Evolutionary conservation across 1,140 invertebrate species (phyloP).

Genomic region (Bactericera cockerelli): DNA sequence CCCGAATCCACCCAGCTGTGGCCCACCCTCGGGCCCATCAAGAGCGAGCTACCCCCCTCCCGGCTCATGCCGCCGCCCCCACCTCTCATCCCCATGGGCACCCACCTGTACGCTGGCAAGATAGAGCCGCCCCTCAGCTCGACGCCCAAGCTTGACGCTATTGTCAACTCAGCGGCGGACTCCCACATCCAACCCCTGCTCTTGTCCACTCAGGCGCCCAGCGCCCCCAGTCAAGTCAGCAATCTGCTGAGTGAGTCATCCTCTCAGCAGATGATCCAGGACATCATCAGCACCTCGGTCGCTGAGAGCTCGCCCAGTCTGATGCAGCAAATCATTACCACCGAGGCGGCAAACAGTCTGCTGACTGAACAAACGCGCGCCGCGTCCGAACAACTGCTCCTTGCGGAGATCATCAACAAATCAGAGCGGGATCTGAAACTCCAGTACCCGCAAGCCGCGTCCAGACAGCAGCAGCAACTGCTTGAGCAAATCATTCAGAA

Average conservation of each 20-base stretch:
- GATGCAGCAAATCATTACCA: not conserved
- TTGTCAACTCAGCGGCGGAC: slow-evolving; percentile 45
- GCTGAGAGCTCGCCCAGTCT: not conserved
- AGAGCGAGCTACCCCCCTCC: not conserved
- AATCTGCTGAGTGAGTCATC: not conserved
- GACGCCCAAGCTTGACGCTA: slow-evolving; percentile 40
- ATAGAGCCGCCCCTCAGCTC: slow-evolving; percentile 13
- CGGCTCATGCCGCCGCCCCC: not conserved
- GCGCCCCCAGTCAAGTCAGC: not conserved
- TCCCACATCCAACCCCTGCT: slow-evolving; percentile 29
- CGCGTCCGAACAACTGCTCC: not conserved
- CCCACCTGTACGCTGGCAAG: not conserved
- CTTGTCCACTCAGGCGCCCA: slow-evolving; percentile 22
- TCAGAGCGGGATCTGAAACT: slow-evolving; percentile 16
- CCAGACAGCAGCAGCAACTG: not conserved
- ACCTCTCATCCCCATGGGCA: not conserved
- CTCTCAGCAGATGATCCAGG: not conserved
- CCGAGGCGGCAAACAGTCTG: not conserved
- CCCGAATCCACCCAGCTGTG: slow-evolving; percentile 29
- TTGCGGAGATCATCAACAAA: not conserved
- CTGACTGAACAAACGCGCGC: not conserved
- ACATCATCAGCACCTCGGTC: not conserved
- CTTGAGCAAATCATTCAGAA: slow-evolving; percentile 2
- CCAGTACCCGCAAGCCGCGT: slow-evolving; percentile 20
- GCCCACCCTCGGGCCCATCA: slow-evolving; percentile 24